Conservation (phyloP, 1,140 invertebrate genomes). For the Elysia chlorotica region DNA sequence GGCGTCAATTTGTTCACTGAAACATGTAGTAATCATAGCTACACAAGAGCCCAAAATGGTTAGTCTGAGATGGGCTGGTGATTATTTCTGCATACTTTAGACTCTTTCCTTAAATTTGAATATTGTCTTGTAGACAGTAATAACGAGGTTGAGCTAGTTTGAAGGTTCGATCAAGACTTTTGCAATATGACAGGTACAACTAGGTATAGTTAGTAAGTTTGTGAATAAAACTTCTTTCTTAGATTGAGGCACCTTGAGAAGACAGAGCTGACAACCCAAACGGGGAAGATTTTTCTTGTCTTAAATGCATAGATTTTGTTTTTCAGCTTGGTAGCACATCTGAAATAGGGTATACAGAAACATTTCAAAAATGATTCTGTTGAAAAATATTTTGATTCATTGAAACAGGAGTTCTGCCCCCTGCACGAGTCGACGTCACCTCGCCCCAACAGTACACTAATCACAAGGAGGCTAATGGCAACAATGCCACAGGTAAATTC, state of each 20-base stretch:
- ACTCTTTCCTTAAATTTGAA: too few species aligned
- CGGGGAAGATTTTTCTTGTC: background rate
- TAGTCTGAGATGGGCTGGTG: too few species aligned
- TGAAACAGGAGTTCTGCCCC: background rate
- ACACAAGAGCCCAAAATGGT: too few species aligned
- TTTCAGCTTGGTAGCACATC: background rate
- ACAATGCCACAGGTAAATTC: too few species aligned
- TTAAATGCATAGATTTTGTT: background rate
- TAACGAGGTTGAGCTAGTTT: too few species aligned
- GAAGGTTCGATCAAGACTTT: too few species aligned
- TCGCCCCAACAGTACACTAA: background rate
- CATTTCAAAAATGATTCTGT: background rate
- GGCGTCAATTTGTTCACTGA: too few species aligned
- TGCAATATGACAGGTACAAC: too few species aligned
- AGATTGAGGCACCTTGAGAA: background rate
- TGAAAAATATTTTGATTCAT: constrained; percentile 1
- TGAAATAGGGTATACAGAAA: background rate
- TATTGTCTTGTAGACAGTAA: too few species aligned
- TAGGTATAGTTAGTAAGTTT: too few species aligned
- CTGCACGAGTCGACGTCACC: constrained; percentile 11
- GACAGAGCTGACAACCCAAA: background rate
- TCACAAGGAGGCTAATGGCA: background rate
- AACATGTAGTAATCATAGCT: too few species aligned
- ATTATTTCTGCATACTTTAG: too few species aligned
- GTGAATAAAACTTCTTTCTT: background rate